Evolutionary conservation across 2,113 vertebrate species (phyloP).

Genomic region (Trochalopteron elliotii): DNA sequence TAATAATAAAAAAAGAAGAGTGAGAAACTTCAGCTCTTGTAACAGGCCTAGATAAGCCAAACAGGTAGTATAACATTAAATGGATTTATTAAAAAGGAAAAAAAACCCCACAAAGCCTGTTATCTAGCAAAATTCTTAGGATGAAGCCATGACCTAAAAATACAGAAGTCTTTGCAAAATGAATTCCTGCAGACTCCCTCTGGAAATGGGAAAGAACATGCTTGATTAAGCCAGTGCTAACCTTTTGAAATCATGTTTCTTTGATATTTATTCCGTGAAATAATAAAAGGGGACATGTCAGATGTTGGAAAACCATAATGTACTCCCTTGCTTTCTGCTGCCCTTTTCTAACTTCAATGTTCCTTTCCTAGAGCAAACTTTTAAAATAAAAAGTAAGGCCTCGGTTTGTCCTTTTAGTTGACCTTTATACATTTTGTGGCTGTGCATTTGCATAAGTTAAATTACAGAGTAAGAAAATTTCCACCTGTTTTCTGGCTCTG

Average conservation of each 20-base stretch:
- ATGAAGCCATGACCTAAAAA: constrained; percentile 4
- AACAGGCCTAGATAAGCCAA: background rate
- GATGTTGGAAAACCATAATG: background rate
- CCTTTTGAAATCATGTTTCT: constrained; percentile 38
- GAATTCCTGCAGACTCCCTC: constrained; percentile 13
- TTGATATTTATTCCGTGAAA: constrained; percentile 48
- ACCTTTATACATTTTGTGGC: background rate
- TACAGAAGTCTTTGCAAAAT: background rate
- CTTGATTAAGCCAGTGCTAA: constrained; percentile 47
- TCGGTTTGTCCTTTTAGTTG: background rate
- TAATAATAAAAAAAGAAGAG: background rate
- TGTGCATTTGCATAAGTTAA: background rate
- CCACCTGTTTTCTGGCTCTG: background rate
- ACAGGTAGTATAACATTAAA: background rate
- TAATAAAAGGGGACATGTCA: constrained; percentile 36
- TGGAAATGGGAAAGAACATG: constrained; percentile 26
- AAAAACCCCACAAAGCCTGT: background rate
- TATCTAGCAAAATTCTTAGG: background rate
- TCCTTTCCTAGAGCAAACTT: constrained; percentile 19
- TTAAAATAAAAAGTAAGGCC: background rate
- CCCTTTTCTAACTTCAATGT: background rate
- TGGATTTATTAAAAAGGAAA: background rate
- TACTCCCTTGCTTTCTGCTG: background rate
- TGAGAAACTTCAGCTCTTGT: background rate
- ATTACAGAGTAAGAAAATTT: background rate